Base-by-base conservation (phyloP, 2,888 invertebrate species). In the Mongoloraphidia duomilia region DNA sequence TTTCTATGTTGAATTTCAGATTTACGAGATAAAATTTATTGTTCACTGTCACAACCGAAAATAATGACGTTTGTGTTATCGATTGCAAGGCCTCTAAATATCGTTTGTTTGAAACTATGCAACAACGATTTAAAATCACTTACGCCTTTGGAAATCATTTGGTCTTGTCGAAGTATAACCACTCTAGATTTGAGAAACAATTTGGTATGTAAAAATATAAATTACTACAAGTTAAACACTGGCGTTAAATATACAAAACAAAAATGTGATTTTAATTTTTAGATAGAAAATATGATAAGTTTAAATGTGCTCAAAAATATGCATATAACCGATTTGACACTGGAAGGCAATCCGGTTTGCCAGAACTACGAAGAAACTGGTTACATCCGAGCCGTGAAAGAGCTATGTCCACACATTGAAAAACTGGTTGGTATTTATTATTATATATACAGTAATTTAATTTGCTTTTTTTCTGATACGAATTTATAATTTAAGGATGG, bases 261-360 rank as follows among this genome's bases (percentile, higher is more conserved):
- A 44, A n/a, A 12, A 34, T 11, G 14, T 34, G n/a, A 8, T 44
- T 10, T 34, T 44, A 11, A 12, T 11, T 44, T 61, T 53, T 53
- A 65, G 65, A 59, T 65, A 49, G 50, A 51, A 41, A 55, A 58
- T 47, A 53, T 60, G 44, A 53, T 50, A 36, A 54, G 56, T 48
- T 51, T 62, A 14, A 52, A 52, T 41, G 52, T 55, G 41, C 52
- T 66, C 40, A 61, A 58, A 42, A 50, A 56, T 12, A 59, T 61
- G 51, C 54, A 55, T 34, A 53, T 66, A 17, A 61, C 57, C 42
- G 61, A 63, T 37, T 53, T 87, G 9, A 67, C 64, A 53, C 61
- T 88, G 34, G 82, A 84, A 57, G 80, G 79, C 0, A 88, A 87
- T 67, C 82, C 82, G 0, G 56, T 87, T 0, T 84, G 84, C 60